These are phyloP conservation scores for Dendrocincla fuliginosa DNA, from an alignment of 2,797 vertebrate species.

Conservation along the genomic window DNA sequence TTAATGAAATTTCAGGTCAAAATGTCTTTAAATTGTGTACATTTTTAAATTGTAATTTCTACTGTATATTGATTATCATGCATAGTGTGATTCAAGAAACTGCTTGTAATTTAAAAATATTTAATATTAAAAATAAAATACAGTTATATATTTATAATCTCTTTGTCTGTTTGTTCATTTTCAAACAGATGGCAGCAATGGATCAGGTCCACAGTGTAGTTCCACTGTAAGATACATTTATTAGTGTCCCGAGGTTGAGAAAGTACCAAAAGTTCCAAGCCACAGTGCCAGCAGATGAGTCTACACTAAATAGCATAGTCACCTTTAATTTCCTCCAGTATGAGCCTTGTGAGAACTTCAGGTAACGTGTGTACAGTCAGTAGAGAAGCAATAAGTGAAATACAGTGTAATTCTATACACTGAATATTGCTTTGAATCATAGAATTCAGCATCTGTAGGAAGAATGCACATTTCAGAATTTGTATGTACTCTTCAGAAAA, in stretches of 20 bases:
- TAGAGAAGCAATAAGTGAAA: not conserved
- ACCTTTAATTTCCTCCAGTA: not conserved
- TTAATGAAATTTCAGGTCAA: constrained; percentile 85
- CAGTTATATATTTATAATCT: constrained; percentile 86
- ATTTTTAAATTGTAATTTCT: constrained; percentile 98
- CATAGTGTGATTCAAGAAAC: constrained; percentile 97
- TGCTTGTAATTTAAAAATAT: constrained; percentile 99
- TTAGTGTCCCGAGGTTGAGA: constrained; percentile 12
- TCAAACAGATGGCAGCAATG: constrained; percentile 40
- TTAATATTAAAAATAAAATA: constrained; percentile 99
- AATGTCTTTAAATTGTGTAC: constrained; percentile 93
- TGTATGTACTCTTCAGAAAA: not conserved
- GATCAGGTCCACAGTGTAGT: not conserved
- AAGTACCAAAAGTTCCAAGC: not conserved
- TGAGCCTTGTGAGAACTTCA: not conserved
- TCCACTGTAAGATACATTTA: not conserved
- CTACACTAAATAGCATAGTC: not conserved
- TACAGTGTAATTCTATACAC: not conserved
- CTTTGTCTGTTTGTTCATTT: constrained; percentile 62
- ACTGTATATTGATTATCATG: constrained; percentile 97
- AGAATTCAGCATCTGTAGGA: not conserved
- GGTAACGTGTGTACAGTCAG: not conserved
- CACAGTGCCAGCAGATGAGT: not conserved
- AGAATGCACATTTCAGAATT: not conserved
- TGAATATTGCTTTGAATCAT: not conserved